Percentiles rank a stretch among this genome's conserved stretches.
phyloP scores from a whole-genome alignment of 2,888 invertebrate species.

The Octodonta nipae region DNA sequence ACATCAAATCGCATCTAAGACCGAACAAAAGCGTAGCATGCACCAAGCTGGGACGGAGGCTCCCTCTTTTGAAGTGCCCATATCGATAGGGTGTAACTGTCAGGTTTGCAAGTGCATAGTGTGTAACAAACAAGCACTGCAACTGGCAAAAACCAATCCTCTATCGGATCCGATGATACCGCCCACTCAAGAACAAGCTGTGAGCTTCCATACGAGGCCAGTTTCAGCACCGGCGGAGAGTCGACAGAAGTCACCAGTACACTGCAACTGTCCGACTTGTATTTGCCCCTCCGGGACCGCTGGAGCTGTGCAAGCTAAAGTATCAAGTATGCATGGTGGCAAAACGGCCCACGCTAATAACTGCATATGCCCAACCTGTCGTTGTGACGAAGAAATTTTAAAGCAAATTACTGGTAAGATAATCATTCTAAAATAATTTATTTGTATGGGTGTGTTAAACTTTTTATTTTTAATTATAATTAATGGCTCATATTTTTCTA shows the following conservation, averaged over 20 bases:
- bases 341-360: no score
- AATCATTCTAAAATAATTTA: no score
- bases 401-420: no score
- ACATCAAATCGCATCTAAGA: background rate
- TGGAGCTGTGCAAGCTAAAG: background rate
- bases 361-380: no score
- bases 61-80: slow-evolving; percentile 8
- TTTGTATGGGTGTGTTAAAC: no score
- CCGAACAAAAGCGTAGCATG: background rate
- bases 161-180: no score
- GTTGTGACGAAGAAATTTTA: no score
- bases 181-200: no score
- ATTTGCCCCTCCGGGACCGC: slow-evolving; percentile 8
- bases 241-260: slow-evolving; percentile 5
- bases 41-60: slow-evolving; percentile 4
- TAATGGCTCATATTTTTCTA: no score
- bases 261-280: slow-evolving; percentile 16
- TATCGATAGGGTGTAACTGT: slow-evolving; percentile 11
- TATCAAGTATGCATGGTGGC: no score
- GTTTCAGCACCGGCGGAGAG: slow-evolving; percentile 5
- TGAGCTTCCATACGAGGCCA: slow-evolving; percentile 3
- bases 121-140: slow-evolving; percentile 13
- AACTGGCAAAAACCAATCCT: no score
- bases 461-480: no score
- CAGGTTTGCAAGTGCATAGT: slow-evolving; percentile 11